A percentile compares a stretch with the other conserved stretches of the same genome.
These are phyloP conservation scores for Neodontobutis hainanensis DNA, from an alignment of 2,113 vertebrate species.

Conservation along the genomic window DNA sequence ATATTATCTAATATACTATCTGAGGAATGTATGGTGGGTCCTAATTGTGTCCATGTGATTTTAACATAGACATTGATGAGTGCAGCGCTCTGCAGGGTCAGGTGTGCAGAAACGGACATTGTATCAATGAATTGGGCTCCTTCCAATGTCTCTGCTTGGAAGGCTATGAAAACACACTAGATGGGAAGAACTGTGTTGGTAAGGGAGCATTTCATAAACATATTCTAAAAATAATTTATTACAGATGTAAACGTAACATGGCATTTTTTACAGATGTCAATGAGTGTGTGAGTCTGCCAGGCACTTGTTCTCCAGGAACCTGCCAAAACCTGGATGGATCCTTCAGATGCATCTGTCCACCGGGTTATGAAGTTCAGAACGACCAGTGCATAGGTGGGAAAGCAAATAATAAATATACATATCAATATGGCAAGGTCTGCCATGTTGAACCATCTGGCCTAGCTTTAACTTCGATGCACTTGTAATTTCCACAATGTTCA, in stretches of 20 bases:
- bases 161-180: constrained; percentile 89
- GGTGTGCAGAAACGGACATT: constrained; percentile 90
- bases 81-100: constrained; percentile 86
- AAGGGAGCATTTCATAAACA: constrained; percentile 40
- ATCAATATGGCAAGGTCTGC: constrained; percentile 15
- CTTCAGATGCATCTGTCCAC: constrained; percentile 93
- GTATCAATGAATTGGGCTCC: constrained; percentile 89
- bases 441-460: constrained; percentile 26
- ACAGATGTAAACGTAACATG: neutral
- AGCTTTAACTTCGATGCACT: neutral
- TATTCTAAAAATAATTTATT: neutral
- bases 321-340: constrained; percentile 95
- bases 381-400: constrained; percentile 88
- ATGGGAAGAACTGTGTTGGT: constrained; percentile 93
- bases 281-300: constrained; percentile 86
- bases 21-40: neutral
- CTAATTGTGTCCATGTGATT: neutral
- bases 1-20: too few relatives aligned
- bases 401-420: constrained; percentile 1
- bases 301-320: constrained; percentile 89
- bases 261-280: constrained; percentile 82
- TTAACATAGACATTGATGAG: constrained; percentile 85
- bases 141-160: constrained; percentile 93
- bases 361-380: constrained; percentile 89
- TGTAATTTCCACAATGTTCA: neutral